These are phyloP conservation scores for Conus betulinus DNA, from an alignment of 1,140 invertebrate genomes.

Conservation along the genomic window DNA sequence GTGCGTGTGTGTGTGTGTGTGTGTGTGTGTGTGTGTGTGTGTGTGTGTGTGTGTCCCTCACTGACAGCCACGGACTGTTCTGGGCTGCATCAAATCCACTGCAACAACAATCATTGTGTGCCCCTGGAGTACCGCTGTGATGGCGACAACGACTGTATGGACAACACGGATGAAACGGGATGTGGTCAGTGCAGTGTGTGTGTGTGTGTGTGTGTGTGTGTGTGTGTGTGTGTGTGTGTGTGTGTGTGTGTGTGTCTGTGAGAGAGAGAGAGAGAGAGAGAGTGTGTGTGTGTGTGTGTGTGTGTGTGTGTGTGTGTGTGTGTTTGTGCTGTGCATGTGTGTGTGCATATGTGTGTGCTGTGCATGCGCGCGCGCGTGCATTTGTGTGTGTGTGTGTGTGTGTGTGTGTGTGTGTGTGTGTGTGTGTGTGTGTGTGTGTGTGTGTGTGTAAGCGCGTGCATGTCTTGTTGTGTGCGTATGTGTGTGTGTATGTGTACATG, in stretches of 20 bases:
- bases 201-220: not conserved
- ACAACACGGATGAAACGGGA: conserved; percentile 58
- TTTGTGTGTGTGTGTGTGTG: not conserved
- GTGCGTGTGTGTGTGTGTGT: no score
- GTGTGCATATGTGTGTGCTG: not conserved
- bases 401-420: not conserved
- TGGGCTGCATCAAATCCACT: conserved; percentile 85
- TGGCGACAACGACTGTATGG: conserved; percentile 66
- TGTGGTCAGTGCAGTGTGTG: not conserved
- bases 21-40: no score
- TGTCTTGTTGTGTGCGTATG: conserved; percentile 8
- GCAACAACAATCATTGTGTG: conserved; percentile 86
- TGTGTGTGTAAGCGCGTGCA: conserved; percentile 13
- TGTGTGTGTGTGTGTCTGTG: not conserved
- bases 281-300: not conserved
- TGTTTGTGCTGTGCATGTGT: not conserved
- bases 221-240: not conserved
- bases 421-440: not conserved
- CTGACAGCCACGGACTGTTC: not conserved
- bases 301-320: not conserved
- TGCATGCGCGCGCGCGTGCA: not conserved
- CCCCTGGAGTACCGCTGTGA: conserved; percentile 80
- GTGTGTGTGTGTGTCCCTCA: no score
- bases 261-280: not conserved
- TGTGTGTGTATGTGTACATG: conserved; percentile 6